phyloP scores from a whole-genome alignment of 2,888 invertebrate species.

The Dorcus parallelipipedus region DNA sequence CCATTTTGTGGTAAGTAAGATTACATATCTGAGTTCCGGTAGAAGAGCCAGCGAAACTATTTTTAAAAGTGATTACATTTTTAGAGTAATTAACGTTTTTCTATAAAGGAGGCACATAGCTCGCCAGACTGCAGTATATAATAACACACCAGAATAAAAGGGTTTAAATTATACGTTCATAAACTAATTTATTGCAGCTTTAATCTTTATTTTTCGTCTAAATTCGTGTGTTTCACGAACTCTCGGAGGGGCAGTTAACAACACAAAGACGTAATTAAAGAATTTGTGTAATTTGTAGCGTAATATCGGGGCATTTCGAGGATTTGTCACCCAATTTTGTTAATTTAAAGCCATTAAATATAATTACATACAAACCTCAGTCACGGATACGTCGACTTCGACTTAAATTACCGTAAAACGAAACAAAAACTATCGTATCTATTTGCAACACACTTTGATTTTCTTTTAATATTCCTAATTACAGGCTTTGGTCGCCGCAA shows the following conservation, averaged over 20 bases:
- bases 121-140: constrained; percentile 6
- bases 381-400: not conserved
- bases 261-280: not conserved
- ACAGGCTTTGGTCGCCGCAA: no score
- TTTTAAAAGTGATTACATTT: constrained; percentile 7
- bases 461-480: no score
- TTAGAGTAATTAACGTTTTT: constrained; percentile 19
- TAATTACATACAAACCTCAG: not conserved
- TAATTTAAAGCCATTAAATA: not conserved
- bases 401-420: not conserved
- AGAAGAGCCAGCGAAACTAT: constrained; percentile 5
- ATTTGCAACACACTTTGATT: no score
- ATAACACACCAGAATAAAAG: constrained; percentile 26
- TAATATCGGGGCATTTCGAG: not conserved
- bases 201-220: constrained; percentile 30
- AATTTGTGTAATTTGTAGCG: not conserved
- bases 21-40: constrained; percentile 7
- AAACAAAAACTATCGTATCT: no score
- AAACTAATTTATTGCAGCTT: constrained; percentile 33
- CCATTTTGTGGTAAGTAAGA: constrained; percentile 8
- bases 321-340: not conserved
- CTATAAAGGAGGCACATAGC: constrained; percentile 7
- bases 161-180: constrained; percentile 29
- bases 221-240: constrained; percentile 18
- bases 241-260: not conserved